A percentile compares a stretch with the other conserved stretches of the same genome.
Conservation (phyloP, 2,797 vertebrate genomes). For the Synanceia verrucosa region DNA sequence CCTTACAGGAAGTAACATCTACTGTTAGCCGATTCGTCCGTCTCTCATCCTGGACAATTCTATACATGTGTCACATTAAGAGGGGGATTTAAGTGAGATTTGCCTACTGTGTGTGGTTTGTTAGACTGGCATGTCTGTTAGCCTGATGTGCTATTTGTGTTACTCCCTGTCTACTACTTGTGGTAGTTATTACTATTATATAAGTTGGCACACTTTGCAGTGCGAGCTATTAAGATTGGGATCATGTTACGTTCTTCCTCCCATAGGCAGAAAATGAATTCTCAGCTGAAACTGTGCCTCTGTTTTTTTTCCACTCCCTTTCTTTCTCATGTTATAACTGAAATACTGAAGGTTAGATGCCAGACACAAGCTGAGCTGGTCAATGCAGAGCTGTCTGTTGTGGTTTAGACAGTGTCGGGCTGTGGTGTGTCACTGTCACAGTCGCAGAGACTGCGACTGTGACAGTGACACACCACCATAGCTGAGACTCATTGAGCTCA, state of each 20-base stretch:
- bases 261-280: constrained; percentile 55
- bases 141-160: constrained; percentile 49
- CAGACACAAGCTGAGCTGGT: constrained; percentile 21
- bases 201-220: constrained; percentile 56
- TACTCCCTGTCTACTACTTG: constrained; percentile 43
- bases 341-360: constrained; percentile 36
- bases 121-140: constrained; percentile 39
- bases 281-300: constrained; percentile 52
- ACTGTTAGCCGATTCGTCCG: constrained; percentile 1
- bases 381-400: constrained; percentile 12
- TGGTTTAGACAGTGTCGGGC: not conserved
- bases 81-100: constrained; percentile 32
- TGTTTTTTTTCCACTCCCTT: constrained; percentile 8
- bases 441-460: too few species aligned
- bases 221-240: constrained; percentile 63
- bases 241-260: constrained; percentile 65
- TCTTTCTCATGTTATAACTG: constrained; percentile 13
- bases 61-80: constrained; percentile 36
- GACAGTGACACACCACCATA: too few species aligned
- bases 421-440: constrained; percentile 9
- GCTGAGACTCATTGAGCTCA: not conserved
- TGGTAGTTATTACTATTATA: constrained; percentile 59
- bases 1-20: constrained; percentile 60
- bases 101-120: constrained; percentile 50
- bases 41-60: constrained; percentile 17